These are phyloP conservation scores for Gymnoscelis rufifasciata DNA, from an alignment of 2,888 invertebrate species.

Conservation along the genomic window DNA sequence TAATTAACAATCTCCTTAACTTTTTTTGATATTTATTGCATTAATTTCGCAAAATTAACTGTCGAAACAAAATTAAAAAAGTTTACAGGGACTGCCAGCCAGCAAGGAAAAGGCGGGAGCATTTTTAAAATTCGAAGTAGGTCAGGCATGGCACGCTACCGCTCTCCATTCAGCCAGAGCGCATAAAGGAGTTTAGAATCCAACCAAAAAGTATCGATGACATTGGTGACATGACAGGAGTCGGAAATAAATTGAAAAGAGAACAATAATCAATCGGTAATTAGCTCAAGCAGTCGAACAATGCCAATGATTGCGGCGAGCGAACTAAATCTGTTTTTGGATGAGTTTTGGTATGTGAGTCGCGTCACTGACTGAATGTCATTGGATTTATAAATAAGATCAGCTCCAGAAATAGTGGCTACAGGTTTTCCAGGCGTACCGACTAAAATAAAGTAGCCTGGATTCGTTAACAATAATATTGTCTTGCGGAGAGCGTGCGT, in stretches of 20 bases:
- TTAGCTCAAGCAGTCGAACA: conserved; percentile 61
- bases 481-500: conserved; percentile 58
- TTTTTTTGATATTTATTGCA: conserved; percentile 16
- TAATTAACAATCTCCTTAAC: conserved; percentile 11
- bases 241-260: conserved; percentile 8
- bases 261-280: conserved; percentile 39
- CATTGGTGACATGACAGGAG: conserved; percentile 2
- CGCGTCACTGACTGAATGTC: conserved; percentile 77
- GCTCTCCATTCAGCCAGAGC: conserved; percentile 40
- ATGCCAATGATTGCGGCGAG: conserved; percentile 69
- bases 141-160: conserved; percentile 36
- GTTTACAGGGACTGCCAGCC: conserved; percentile 33
- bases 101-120: conserved; percentile 25
- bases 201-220: conserved; percentile 1
- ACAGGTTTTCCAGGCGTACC: conserved; percentile 80
- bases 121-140: conserved; percentile 46
- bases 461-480: conserved; percentile 79
- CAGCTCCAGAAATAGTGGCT: conserved; percentile 80
- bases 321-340: conserved; percentile 78
- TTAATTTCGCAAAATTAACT: conserved; percentile 18
- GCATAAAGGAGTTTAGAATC: conserved; percentile 34
- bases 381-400: conserved; percentile 79
- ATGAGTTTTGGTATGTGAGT: conserved; percentile 76
- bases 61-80: conserved; percentile 30
- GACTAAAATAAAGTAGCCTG: conserved; percentile 79